A percentile compares a stretch with the other conserved stretches of the same genome.
Conservation (phyloP, 2,888 invertebrate genomes). For the Bellardia bayeri region DNA sequence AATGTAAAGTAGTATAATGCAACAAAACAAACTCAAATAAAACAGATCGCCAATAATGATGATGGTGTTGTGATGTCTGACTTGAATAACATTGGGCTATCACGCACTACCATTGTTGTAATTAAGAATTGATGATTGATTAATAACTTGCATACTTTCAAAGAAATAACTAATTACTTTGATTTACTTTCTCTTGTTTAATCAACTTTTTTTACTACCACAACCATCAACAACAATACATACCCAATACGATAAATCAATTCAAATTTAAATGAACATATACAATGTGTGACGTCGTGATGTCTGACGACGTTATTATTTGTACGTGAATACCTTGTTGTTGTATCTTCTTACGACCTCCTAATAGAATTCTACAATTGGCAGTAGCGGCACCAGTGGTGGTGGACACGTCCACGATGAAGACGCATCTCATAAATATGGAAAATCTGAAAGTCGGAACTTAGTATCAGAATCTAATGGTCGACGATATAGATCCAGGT, state of each 20-base stretch:
- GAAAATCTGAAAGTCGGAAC: conserved; percentile 58
- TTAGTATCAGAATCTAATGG: conserved; percentile 71
- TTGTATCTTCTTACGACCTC: conserved; percentile 64
- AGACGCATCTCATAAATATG: conserved; percentile 36
- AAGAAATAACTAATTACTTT: conserved; percentile 83
- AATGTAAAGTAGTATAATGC: conserved; percentile 62
- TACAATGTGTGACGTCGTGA: conserved; percentile 68
- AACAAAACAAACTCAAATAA: conserved; percentile 59
- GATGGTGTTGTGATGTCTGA: conserved; percentile 69
- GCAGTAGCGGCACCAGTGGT: conserved; percentile 54
- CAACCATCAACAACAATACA: conserved; percentile 62
- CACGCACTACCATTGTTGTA: conserved; percentile 68
- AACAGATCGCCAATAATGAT: conserved; percentile 58
- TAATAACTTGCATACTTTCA: conserved; percentile 78
- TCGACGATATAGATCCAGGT: conserved; percentile 76
- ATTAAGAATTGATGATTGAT: conserved; percentile 69
- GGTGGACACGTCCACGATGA: conserved; percentile 51
- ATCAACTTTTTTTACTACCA: conserved; percentile 74
- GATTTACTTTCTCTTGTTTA: conserved; percentile 83
- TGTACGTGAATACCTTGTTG: conserved; percentile 61
- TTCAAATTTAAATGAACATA: conserved; percentile 60
- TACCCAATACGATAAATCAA: conserved; percentile 57
- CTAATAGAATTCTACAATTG: conserved; percentile 65
- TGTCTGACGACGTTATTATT: conserved; percentile 69
- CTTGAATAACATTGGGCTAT: conserved; percentile 56